Conservation (phyloP, 2,888 invertebrate genomes). For the Apamea anceps region DNA sequence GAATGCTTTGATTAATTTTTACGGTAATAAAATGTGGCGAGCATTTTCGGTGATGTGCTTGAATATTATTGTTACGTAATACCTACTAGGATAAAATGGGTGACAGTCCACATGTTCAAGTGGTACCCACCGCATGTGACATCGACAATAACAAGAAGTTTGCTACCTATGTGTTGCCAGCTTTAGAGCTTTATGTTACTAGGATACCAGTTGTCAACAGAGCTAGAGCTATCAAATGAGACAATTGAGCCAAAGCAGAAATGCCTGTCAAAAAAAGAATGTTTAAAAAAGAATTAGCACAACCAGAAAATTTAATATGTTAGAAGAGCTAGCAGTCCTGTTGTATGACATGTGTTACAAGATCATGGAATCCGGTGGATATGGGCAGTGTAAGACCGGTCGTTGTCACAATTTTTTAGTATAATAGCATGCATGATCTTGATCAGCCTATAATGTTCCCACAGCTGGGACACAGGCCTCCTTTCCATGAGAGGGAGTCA, state of each 20-base stretch:
- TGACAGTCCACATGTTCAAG: too few relatives aligned
- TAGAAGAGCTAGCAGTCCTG: not conserved
- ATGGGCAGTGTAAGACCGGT: not conserved
- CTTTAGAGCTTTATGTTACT: not conserved
- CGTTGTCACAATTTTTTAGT: not conserved
- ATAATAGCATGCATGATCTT: too few relatives aligned
- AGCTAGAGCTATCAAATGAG: not conserved
- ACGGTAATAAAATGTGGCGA: not conserved
- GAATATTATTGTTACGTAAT: not conserved
- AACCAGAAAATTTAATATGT: not conserved
- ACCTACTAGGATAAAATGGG: not conserved
- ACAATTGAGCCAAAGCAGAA: not conserved
- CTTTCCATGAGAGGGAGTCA: too few relatives aligned
- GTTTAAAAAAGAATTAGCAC: not conserved
- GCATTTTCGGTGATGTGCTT: constrained; percentile 13
- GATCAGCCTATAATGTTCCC: too few relatives aligned
- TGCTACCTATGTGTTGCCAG: not conserved
- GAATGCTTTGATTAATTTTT: constrained; percentile 16
- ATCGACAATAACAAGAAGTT: not conserved
- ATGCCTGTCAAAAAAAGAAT: too few relatives aligned
- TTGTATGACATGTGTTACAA: not conserved
- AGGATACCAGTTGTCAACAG: not conserved
- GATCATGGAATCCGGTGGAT: not conserved
- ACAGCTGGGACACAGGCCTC: too few relatives aligned
- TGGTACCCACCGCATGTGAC: not conserved